A percentile compares a stretch with the other conserved stretches of the same genome.
These are phyloP conservation scores for Glossophaga mutica DNA, from an alignment of 2,797 vertebrate genomes.

Conservation along the genomic window DNA sequence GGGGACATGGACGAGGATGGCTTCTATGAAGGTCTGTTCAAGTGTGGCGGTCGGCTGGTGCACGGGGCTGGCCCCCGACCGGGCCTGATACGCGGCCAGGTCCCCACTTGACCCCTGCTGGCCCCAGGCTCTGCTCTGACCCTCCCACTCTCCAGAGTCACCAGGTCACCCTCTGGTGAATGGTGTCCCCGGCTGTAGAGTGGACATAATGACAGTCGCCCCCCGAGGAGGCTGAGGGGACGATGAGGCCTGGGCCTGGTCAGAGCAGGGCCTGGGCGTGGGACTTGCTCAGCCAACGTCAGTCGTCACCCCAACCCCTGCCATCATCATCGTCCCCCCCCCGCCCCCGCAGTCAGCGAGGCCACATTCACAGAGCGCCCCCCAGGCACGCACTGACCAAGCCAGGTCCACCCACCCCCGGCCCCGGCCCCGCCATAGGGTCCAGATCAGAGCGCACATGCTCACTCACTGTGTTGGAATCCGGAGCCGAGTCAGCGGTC, in stretches of 20 bases:
- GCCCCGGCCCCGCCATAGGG: not conserved
- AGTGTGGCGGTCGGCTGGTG: not conserved
- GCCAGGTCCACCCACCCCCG: too few species aligned
- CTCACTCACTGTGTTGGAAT: not conserved
- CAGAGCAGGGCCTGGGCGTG: not conserved
- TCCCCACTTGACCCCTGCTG: not conserved
- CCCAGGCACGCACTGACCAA: not conserved
- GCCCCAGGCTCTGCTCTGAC: slow-evolving; percentile 27
- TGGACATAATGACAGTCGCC: fast-evolving
- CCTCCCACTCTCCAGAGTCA: not conserved
- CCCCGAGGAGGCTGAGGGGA: not conserved
- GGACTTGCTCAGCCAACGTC: too few species aligned
- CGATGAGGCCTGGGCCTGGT: not conserved
- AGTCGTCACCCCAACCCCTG: too few species aligned
- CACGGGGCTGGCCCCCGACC: not conserved
- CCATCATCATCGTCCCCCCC: not conserved
- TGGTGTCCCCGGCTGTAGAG: not conserved
- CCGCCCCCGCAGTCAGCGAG: not conserved
- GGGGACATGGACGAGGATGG: slow-evolving; percentile 99
- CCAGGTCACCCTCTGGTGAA: not conserved
- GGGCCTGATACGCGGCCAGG: fast-evolving
- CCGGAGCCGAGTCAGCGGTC: not conserved
- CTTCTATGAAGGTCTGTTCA: slow-evolving; percentile 93
- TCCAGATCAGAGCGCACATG: not conserved
- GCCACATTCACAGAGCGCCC: not conserved